Conservation (phyloP, 2,888 invertebrate species). For the Exocentrus adspersus region DNA sequence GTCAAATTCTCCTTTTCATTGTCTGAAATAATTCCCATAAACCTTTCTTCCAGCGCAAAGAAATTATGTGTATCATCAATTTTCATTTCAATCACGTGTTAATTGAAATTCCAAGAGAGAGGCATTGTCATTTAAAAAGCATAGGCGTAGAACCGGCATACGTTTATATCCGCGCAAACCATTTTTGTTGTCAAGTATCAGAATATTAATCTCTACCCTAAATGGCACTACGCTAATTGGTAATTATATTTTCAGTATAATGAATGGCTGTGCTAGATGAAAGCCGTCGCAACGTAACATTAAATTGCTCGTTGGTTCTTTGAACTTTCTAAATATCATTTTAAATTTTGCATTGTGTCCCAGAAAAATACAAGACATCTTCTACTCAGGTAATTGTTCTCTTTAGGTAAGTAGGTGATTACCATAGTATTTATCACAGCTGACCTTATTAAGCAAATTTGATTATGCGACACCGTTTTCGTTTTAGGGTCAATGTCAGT, state of each 20-base stretch:
- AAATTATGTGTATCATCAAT: slow-evolving; percentile 46
- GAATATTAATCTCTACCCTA: slow-evolving; percentile 23
- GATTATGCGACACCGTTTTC: not conserved
- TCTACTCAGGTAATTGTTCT: not conserved
- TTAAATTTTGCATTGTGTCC: slow-evolving; percentile 9
- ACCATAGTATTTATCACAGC: not conserved
- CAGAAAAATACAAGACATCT: slow-evolving; percentile 1
- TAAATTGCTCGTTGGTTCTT: slow-evolving; percentile 16
- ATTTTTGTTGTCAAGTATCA: slow-evolving; percentile 21
- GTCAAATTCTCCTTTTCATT: not conserved
- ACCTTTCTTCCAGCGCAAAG: slow-evolving; percentile 23
- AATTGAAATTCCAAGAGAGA: slow-evolving; percentile 54
- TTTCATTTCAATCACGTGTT: slow-evolving; percentile 52
- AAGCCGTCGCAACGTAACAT: slow-evolving; percentile 12
- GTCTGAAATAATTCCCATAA: slow-evolving; percentile 18
- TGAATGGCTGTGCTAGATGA: slow-evolving; percentile 19
- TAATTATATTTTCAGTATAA: slow-evolving; percentile 23
- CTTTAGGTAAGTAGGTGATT: slow-evolving; percentile 6
- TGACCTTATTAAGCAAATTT: not conserved
- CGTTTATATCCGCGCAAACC: slow-evolving; percentile 7
- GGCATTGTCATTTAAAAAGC: slow-evolving; percentile 46
- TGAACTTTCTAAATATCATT: slow-evolving; percentile 20
- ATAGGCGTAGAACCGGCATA: slow-evolving; percentile 19
- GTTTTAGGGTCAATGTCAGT: not conserved
- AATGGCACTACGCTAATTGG: slow-evolving; percentile 19